A percentile compares a stretch with the other conserved stretches of the same genome.
These are phyloP conservation scores for Metellina segmentata DNA, from an alignment of 2,888 invertebrate species.

Conservation along the genomic window DNA sequence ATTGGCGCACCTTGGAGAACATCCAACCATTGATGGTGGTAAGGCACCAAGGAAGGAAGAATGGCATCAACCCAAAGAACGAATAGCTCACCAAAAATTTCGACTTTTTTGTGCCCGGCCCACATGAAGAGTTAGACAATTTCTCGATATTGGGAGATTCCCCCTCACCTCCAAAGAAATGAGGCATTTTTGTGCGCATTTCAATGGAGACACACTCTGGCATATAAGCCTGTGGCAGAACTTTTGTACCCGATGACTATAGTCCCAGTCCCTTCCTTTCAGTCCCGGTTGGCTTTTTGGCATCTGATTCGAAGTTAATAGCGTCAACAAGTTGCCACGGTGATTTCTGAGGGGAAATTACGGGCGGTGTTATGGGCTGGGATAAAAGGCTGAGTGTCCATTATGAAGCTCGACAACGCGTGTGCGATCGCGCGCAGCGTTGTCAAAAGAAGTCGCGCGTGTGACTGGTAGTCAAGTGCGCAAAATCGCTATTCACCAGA, in stretches of 20 bases:
- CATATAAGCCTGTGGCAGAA: too few relatives aligned
- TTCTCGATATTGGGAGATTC: slow-evolving; percentile 46
- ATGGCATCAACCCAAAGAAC: background rate
- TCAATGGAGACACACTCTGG: background rate
- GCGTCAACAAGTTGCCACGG: slow-evolving; percentile 52
- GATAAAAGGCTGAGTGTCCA: slow-evolving; percentile 21
- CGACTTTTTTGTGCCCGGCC: background rate
- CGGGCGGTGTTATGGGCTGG: background rate
- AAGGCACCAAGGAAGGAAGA: slow-evolving; percentile 22
- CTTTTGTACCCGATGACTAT: too few relatives aligned
- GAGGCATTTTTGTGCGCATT: slow-evolving; percentile 10
- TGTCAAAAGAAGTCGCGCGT: slow-evolving; percentile 6
- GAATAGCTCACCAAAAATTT: slow-evolving; percentile 21
- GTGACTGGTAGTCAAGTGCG: background rate
- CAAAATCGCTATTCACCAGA: background rate
- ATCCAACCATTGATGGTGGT: background rate
- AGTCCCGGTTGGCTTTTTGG: slow-evolving; percentile 10
- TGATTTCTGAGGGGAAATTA: slow-evolving; percentile 10
- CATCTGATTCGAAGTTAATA: slow-evolving; percentile 71
- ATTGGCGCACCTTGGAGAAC: too few relatives aligned
- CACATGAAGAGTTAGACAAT: slow-evolving; percentile 69
- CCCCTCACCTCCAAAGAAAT: background rate
- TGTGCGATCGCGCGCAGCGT: slow-evolving; percentile 15
- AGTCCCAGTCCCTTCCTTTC: too few relatives aligned
- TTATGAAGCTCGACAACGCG: slow-evolving; percentile 5